These are phyloP conservation scores for Meloidogyne exigua DNA, from an alignment of 1,140 invertebrate species.

Conservation along the genomic window DNA sequence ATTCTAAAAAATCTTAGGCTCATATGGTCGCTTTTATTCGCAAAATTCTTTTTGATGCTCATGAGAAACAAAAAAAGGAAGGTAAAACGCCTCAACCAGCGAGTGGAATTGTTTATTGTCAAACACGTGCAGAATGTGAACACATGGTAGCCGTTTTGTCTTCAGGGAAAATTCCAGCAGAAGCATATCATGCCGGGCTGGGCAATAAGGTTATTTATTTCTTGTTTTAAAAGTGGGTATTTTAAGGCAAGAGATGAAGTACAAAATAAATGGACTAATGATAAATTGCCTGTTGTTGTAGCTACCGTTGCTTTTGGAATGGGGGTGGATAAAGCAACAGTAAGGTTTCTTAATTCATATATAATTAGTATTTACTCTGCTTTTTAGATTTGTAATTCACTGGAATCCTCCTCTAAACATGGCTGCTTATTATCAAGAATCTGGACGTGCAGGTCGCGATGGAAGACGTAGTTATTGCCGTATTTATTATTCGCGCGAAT, in stretches of 20 bases:
- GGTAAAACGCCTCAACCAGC: constrained; percentile 14
- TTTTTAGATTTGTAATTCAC: constrained; percentile 35
- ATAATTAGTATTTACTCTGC: constrained; percentile 48
- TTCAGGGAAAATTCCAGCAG: constrained; percentile 64
- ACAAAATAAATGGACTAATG: constrained; percentile 63
- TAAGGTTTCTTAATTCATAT: constrained; percentile 65
- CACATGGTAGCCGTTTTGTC: constrained; percentile 2
- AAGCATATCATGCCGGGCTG: constrained; percentile 86
- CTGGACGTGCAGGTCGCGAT: constrained; percentile 71
- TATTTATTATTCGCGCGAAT: constrained; percentile 42
- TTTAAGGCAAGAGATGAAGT: constrained; percentile 46
- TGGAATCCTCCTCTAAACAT: constrained; percentile 64
- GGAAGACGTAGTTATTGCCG: constrained; percentile 39
- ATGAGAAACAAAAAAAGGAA: constrained; percentile 17
- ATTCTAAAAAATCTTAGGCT: constrained; percentile 7
- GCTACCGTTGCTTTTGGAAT: constrained; percentile 73
- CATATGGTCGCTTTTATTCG: constrained; percentile 31
- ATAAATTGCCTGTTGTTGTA: constrained; percentile 69
- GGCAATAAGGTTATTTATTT: constrained; percentile 67
- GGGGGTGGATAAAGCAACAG: constrained; percentile 75
- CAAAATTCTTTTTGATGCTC: constrained; percentile 24
- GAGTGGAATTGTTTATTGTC: constrained; percentile 41
- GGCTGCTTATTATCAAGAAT: constrained; percentile 97
- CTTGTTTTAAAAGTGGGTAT: neutral
- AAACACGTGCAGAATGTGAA: constrained; percentile 33